A percentile compares a stretch with the other conserved stretches of the same genome.
Conservation (phyloP, 2,113 vertebrate genomes). For the Vidua chalybeata region DNA sequence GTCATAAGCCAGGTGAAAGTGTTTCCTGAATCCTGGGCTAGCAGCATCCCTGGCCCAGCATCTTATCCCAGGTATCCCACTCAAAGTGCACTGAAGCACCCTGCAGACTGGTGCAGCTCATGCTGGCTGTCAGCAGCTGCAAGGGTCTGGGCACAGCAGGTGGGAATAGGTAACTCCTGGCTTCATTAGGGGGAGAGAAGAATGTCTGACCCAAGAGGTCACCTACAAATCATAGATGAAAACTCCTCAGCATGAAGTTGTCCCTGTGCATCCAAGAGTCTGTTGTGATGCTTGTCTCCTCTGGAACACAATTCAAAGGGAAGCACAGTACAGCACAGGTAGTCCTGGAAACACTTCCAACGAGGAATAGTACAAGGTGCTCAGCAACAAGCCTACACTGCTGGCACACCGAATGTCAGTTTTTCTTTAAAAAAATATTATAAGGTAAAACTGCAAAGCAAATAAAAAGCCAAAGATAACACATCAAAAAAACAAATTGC, state of each 20-base stretch:
- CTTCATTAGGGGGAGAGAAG: not conserved
- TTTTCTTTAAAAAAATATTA: not conserved
- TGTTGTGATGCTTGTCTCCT: not conserved
- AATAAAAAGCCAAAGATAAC: not conserved
- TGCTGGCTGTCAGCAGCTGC: not conserved
- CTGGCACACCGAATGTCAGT: not conserved
- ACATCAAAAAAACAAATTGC: not conserved
- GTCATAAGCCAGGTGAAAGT: not conserved
- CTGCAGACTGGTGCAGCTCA: not conserved
- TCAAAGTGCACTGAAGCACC: not conserved
- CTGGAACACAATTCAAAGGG: not conserved
- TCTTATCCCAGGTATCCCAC: not conserved
- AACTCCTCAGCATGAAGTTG: not conserved
- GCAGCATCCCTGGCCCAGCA: not conserved
- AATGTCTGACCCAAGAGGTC: not conserved
- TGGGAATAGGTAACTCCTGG: not conserved
- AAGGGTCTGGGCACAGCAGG: not conserved
- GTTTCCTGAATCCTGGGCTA: not conserved
- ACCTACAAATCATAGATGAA: not conserved
- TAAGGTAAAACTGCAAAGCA: not conserved
- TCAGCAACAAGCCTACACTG: not conserved
- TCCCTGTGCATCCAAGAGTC: not conserved
- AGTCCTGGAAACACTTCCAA: not conserved
- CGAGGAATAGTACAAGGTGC: not conserved
- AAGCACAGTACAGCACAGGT: not conserved